These are phyloP conservation scores for Teleogryllus oceanicus DNA, from an alignment of 2,888 invertebrate genomes.

Conservation along the genomic window DNA sequence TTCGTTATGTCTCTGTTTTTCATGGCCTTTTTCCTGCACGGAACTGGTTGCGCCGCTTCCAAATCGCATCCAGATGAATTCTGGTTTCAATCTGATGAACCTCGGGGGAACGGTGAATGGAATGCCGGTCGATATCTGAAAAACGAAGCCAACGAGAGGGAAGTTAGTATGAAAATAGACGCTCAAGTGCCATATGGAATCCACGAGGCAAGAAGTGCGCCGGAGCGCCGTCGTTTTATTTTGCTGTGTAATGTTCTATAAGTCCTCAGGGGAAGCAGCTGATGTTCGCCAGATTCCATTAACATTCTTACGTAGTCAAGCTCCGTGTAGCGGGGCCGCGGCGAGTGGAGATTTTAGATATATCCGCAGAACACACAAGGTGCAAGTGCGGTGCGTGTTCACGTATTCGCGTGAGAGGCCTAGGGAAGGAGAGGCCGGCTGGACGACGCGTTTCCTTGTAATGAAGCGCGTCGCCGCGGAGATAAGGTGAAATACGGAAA, in stretches of 20 bases:
- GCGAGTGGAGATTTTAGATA: not conserved
- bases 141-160: not conserved
- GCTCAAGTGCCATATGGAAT: slow-evolving; percentile 2
- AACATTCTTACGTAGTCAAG: not conserved
- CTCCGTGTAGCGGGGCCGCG: not conserved
- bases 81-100: slow-evolving; percentile 10
- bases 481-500: too few species aligned
- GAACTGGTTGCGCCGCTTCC: not conserved
- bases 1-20: slow-evolving; percentile 18
- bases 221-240: not conserved
- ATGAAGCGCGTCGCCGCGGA: too few species aligned
- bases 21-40: not conserved
- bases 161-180: not conserved
- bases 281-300: slow-evolving; percentile 7
- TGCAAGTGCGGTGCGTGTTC: not conserved
- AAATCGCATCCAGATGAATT: slow-evolving; percentile 1
- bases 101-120: slow-evolving; percentile 18
- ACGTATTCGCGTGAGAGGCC: not conserved
- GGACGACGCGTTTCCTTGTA: too few species aligned
- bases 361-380: slow-evolving; percentile 11
- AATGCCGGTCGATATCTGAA: not conserved
- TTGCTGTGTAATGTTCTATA: slow-evolving; percentile 7
- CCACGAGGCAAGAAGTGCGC: not conserved
- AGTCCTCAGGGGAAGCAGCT: slow-evolving; percentile 1
- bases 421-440: too few species aligned